These are phyloP conservation scores for Drosophila carrolli DNA, from an alignment of 1,140 invertebrate species.

Conservation along the genomic window DNA sequence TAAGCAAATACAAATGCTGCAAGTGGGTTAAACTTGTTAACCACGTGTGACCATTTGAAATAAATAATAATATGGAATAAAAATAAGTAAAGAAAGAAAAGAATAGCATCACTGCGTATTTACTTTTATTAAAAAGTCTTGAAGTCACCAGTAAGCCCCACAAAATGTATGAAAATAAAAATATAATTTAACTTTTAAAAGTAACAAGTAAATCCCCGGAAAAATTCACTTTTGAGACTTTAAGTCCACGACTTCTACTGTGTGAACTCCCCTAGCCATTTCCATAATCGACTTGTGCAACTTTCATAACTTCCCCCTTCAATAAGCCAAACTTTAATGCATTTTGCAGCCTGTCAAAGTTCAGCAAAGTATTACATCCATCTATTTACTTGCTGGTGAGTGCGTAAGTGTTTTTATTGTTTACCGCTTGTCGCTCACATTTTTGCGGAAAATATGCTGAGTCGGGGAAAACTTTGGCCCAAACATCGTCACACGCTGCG, in stretches of 20 bases:
- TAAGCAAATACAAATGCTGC: background rate
- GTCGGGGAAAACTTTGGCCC: conserved; percentile 26
- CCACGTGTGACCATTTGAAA: too few species aligned
- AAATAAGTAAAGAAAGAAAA: background rate
- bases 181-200: background rate
- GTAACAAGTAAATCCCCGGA: background rate
- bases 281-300: conserved; percentile 5
- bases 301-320: conserved; percentile 2
- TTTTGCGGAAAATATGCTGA: conserved; percentile 34
- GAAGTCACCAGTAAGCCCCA: too few species aligned
- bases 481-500: conserved; percentile 58
- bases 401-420: conserved; percentile 31
- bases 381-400: conserved; percentile 8
- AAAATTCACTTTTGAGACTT: background rate
- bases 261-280: background rate
- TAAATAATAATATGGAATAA: too few species aligned
- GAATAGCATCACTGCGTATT: too few species aligned
- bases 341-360: conserved; percentile 40
- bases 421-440: conserved; percentile 38
- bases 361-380: conserved; percentile 32
- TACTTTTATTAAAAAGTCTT: too few species aligned
- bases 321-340: conserved; percentile 37
- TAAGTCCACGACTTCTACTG: background rate
- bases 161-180: background rate
- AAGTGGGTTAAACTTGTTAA: background rate